These are phyloP conservation scores for Diabrotica virgifera DNA, from an alignment of 1,140 invertebrate genomes.

Conservation along the genomic window DNA sequence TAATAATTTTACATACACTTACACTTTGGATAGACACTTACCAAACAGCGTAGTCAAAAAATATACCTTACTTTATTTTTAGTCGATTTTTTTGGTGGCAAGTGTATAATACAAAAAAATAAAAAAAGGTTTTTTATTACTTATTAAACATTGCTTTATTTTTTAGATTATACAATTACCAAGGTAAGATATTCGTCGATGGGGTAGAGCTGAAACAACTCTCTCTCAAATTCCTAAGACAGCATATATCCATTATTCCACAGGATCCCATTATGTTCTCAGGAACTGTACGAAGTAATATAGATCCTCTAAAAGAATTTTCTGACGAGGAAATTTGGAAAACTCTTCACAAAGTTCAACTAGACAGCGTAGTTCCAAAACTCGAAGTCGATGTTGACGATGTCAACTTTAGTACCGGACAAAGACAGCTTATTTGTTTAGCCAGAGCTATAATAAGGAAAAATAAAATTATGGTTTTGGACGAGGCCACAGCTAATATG, in stretches of 20 bases:
- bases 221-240: constrained; percentile 69
- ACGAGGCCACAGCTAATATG: constrained; percentile 71
- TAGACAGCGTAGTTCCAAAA: constrained; percentile 31
- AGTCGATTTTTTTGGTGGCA: too few species aligned
- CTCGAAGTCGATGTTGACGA: constrained; percentile 20
- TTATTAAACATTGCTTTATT: background rate
- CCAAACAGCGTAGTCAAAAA: too few species aligned
- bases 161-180: constrained; percentile 58
- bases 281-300: constrained; percentile 50
- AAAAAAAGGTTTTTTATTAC: too few species aligned
- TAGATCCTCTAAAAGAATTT: constrained; percentile 27
- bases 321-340: constrained; percentile 51
- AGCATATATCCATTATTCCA: constrained; percentile 79
- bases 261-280: constrained; percentile 83
- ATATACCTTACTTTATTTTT: too few species aligned
- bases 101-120: too few species aligned
- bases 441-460: constrained; percentile 71
- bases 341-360: constrained; percentile 42
- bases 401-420: constrained; percentile 67
- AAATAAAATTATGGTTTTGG: constrained; percentile 75
- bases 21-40: too few species aligned
- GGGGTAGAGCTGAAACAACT: constrained; percentile 58
- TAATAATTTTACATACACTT: too few species aligned
- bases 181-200: constrained; percentile 60
- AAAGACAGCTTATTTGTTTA: constrained; percentile 76